A percentile compares a stretch with the other conserved stretches of the same genome.
These are phyloP conservation scores for Panonychus citri DNA, from an alignment of 1,140 invertebrate species.

Conservation along the genomic window DNA sequence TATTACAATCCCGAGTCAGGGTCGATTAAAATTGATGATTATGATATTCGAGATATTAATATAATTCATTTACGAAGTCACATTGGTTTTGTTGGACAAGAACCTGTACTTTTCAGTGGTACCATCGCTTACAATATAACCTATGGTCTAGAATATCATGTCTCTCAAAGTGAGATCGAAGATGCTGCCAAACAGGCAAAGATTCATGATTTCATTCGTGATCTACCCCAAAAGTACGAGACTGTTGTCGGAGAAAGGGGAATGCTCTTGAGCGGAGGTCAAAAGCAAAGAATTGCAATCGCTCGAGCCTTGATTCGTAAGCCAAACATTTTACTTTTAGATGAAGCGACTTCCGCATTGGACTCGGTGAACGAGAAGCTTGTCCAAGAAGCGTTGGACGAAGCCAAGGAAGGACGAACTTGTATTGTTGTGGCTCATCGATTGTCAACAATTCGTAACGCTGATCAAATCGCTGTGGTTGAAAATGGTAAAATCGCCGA, in stretches of 20 bases:
- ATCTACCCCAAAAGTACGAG: conserved; percentile 56
- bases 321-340: conserved; percentile 43
- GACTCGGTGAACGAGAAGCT: conserved; percentile 22
- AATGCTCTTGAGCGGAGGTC: conserved; percentile 64
- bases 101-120: conserved; percentile 47
- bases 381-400: conserved; percentile 33
- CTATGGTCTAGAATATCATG: conserved; percentile 40
- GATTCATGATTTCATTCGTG: conserved; percentile 61
- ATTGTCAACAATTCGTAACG: conserved; percentile 43
- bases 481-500: conserved; percentile 50
- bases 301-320: conserved; percentile 65
- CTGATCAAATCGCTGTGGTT: conserved; percentile 50
- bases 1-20: conserved; percentile 45
- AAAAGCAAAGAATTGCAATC: conserved; percentile 74
- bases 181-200: conserved; percentile 65
- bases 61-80: conserved; percentile 16
- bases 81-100: conserved; percentile 13
- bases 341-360: conserved; percentile 46
- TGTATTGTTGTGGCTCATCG: conserved; percentile 64
- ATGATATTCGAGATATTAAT: conserved; percentile 6
- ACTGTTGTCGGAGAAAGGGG: conserved; percentile 74
- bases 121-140: conserved; percentile 75
- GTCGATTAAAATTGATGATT: conserved; percentile 6
- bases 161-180: conserved; percentile 34
- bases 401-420: conserved; percentile 57